phyloP scores from a whole-genome alignment of 2,888 invertebrate genomes.

The Volucella inflata region DNA sequence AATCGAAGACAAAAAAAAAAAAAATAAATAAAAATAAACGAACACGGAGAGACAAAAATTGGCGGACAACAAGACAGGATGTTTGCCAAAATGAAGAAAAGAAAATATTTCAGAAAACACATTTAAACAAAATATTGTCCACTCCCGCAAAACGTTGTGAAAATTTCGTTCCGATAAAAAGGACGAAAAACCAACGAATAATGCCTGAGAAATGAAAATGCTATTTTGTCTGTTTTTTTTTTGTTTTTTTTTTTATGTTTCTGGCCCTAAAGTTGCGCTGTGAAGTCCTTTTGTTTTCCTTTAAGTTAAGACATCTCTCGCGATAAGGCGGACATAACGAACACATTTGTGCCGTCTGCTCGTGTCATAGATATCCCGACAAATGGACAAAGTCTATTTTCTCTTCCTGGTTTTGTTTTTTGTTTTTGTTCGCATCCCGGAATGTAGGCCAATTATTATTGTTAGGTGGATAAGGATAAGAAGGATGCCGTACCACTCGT shows the following conservation, averaged over 20 bases:
- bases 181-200: constrained; percentile 22
- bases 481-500: background rate
- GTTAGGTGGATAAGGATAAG: constrained; percentile 1
- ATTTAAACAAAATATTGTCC: constrained; percentile 23
- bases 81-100: constrained; percentile 64
- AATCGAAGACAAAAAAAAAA: background rate
- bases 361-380: constrained; percentile 57
- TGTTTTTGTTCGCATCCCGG: constrained; percentile 20
- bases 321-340: constrained; percentile 57
- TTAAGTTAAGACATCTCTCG: constrained; percentile 44
- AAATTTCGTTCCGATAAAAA: constrained; percentile 5
- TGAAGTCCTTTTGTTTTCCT: constrained; percentile 54
- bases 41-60: constrained; percentile 52
- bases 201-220: constrained; percentile 32
- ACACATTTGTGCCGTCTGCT: constrained; percentile 63
- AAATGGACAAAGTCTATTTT: constrained; percentile 33
- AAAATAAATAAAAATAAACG: background rate
- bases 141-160: constrained; percentile 26
- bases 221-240: background rate
- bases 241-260: constrained; percentile 25
- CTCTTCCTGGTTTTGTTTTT: background rate
- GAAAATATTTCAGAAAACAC: background rate
- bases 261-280: constrained; percentile 23
- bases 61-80: constrained; percentile 70
- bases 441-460: constrained; percentile 71